Conservation (phyloP, 2,888 invertebrate species). For the Spatulosminthurus flaviceps region DNA sequence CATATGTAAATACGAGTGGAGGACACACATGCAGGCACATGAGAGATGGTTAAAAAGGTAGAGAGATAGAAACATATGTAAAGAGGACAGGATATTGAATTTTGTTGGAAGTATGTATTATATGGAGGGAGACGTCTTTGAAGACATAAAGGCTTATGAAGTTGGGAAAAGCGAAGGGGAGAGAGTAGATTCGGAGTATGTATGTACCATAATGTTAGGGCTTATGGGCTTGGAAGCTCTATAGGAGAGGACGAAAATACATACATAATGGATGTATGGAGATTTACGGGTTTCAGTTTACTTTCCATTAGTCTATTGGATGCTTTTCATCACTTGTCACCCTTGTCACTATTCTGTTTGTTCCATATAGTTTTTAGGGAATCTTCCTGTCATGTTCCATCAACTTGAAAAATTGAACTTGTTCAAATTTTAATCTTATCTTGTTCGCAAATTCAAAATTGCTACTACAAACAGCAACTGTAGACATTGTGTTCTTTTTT, state of each 20-base stretch:
- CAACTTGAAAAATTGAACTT: slow-evolving; percentile 45
- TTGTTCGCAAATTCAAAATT: slow-evolving; percentile 33
- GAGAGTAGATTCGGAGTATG: neutral
- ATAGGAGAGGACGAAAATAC: slow-evolving; percentile 16
- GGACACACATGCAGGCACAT: neutral
- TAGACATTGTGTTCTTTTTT: neutral
- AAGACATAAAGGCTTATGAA: neutral
- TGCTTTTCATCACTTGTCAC: slow-evolving; percentile 50
- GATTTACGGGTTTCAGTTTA: slow-evolving; percentile 46
- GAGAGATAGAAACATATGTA: neutral
- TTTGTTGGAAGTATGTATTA: neutral
- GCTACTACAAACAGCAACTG: neutral
- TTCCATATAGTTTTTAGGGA: slow-evolving; percentile 38
- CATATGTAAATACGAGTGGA: neutral
- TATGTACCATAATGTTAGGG: no score
- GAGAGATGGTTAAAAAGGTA: neutral
- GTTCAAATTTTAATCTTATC: slow-evolving; percentile 40
- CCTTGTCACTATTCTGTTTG: slow-evolving; percentile 40
- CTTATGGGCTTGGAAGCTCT: neutral
- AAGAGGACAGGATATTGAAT: neutral
- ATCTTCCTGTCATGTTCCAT: slow-evolving; percentile 45
- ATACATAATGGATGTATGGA: slow-evolving; percentile 30
- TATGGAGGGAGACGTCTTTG: neutral
- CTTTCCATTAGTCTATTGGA: slow-evolving; percentile 49
- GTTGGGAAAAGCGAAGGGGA: neutral